These are phyloP conservation scores for Keiferia lycopersicella DNA, from an alignment of 2,888 invertebrate genomes.

Conservation along the genomic window DNA sequence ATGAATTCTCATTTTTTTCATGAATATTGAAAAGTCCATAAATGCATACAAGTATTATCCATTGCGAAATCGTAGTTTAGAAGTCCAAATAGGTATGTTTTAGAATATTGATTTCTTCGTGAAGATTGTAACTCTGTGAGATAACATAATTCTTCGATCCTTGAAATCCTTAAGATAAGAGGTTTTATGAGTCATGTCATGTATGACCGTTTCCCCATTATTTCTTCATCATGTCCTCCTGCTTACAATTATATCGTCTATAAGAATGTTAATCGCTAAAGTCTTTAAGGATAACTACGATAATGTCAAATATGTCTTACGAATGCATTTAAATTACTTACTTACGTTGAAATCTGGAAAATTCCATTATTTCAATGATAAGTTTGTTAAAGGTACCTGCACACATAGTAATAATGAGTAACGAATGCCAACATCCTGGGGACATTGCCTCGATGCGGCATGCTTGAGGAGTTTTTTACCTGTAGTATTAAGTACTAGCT, in stretches of 20 bases:
- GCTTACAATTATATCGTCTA: constrained; percentile 26
- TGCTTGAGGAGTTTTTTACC: too few species aligned
- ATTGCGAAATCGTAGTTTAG: too few species aligned
- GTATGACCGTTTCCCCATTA: constrained; percentile 16
- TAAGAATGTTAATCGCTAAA: constrained; percentile 72
- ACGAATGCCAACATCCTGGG: too few species aligned
- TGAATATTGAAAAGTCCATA: too few species aligned
- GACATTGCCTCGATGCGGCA: too few species aligned
- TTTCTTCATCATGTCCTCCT: constrained; percentile 12
- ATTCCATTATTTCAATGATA: constrained; percentile 15
- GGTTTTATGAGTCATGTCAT: background rate
- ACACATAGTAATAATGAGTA: background rate
- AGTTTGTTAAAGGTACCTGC: background rate
- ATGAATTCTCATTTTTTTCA: too few species aligned
- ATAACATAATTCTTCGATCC: constrained; percentile 13
- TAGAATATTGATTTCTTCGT: too few species aligned
- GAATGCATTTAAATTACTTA: constrained; percentile 17
- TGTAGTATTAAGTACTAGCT: too few species aligned
- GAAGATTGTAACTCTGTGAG: background rate
- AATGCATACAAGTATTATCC: too few species aligned
- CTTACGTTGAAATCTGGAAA: constrained; percentile 14
- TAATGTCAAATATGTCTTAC: constrained; percentile 13
- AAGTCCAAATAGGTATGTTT: too few species aligned
- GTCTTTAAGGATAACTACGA: constrained; percentile 46
- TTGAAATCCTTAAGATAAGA: background rate